phyloP scores from a whole-genome alignment of 2,797 vertebrate species.

The Poecilia gillii region DNA sequence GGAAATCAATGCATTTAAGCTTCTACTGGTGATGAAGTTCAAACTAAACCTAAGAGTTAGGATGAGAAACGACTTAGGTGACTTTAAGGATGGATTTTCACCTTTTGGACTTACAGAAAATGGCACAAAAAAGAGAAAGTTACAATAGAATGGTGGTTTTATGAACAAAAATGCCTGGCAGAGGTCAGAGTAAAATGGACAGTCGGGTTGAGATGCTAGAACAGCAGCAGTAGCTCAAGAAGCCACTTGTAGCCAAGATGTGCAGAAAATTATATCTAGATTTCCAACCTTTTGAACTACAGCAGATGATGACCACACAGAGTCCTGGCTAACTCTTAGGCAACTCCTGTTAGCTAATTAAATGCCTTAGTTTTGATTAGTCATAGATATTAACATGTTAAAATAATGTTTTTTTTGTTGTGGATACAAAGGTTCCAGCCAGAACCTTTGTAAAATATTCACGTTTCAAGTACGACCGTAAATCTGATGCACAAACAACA shows the following conservation, averaged over 20 bases:
- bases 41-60: neutral
- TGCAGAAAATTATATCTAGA: neutral
- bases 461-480: neutral
- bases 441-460: neutral
- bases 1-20: neutral
- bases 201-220: neutral
- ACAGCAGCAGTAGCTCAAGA: neutral
- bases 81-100: neutral
- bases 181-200: neutral
- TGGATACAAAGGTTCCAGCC: too few relatives aligned
- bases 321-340: too few relatives aligned
- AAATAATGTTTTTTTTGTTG: neutral
- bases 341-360: neutral
- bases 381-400: neutral
- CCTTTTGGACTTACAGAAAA: neutral
- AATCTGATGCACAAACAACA: neutral
- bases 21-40: neutral
- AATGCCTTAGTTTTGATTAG: too few relatives aligned
- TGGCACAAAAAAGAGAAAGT: neutral
- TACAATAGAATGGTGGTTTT: neutral
- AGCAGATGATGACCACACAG: neutral
- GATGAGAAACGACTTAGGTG: neutral
- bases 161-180: neutral
- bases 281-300: neutral
- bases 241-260: neutral